These are phyloP conservation scores for Hyles vespertilio DNA, from an alignment of 1,140 invertebrate genomes.

Conservation along the genomic window DNA sequence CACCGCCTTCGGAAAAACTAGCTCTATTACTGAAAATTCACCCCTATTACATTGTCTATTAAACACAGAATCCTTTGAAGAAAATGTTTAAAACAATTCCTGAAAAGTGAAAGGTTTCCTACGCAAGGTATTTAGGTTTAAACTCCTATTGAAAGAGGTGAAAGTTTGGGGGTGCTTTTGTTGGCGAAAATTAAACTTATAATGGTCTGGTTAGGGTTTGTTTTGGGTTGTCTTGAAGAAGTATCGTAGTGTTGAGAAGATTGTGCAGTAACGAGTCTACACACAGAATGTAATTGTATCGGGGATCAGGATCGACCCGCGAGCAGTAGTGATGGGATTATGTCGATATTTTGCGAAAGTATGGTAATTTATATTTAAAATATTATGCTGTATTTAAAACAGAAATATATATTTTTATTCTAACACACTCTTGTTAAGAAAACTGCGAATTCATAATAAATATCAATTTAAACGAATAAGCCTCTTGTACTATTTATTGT, in stretches of 20 bases:
- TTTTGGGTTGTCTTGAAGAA: slow-evolving; percentile 24
- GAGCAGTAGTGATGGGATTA: slow-evolving; percentile 34
- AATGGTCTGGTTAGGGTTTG: slow-evolving; percentile 21
- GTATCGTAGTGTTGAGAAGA: slow-evolving; percentile 61
- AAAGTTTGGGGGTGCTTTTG: slow-evolving; percentile 57
- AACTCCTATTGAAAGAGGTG: slow-evolving; percentile 75
- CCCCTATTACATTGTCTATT: slow-evolving; percentile 28
- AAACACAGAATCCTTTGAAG: slow-evolving; percentile 35
- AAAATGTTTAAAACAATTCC: slow-evolving; percentile 56
- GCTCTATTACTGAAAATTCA: slow-evolving; percentile 20
- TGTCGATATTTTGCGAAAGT: slow-evolving; percentile 25
- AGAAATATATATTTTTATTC: too few species aligned
- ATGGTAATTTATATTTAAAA: neutral
- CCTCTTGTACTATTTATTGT: too few species aligned
- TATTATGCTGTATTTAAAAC: neutral
- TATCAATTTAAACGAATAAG: too few species aligned
- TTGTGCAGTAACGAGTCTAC: slow-evolving; percentile 70
- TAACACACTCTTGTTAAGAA: too few species aligned
- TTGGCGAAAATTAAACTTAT: slow-evolving; percentile 32
- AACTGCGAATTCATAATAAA: too few species aligned
- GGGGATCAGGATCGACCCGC: slow-evolving; percentile 61
- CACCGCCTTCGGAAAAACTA: slow-evolving; percentile 62
- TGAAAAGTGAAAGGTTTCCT: slow-evolving; percentile 74
- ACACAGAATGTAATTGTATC: slow-evolving; percentile 72
- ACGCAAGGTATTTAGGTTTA: slow-evolving; percentile 75